These are phyloP conservation scores for Drosophila macrospina DNA, from an alignment of 2,888 invertebrate species.

Conservation along the genomic window DNA sequence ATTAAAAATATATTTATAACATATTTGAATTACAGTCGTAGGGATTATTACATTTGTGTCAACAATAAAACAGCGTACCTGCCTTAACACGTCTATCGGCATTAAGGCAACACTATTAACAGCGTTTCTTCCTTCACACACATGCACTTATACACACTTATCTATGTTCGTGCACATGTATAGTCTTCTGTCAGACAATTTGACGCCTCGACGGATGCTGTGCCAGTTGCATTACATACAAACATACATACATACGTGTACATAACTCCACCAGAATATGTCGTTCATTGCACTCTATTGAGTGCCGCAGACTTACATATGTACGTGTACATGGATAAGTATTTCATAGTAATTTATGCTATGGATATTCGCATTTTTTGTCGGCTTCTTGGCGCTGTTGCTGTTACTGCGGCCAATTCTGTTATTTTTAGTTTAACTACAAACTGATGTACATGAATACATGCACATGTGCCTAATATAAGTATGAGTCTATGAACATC, in stretches of 20 bases:
- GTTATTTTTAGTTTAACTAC: conserved; percentile 48
- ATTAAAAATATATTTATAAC: background rate
- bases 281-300: conserved; percentile 40
- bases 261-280: background rate
- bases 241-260: background rate
- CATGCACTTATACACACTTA: no score
- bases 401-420: conserved; percentile 3
- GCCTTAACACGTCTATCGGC: no score
- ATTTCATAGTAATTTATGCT: conserved; percentile 10
- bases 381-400: background rate
- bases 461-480: background rate
- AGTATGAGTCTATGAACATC: background rate
- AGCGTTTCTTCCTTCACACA: no score
- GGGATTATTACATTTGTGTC: background rate
- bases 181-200: conserved; percentile 6
- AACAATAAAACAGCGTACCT: background rate
- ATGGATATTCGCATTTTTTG: conserved; percentile 17
- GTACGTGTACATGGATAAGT: background rate
- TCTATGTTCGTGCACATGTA: background rate
- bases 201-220: conserved; percentile 11
- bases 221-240: background rate
- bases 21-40: background rate
- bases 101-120: no score
- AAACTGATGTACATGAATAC: conserved; percentile 2
- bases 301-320: background rate